Base-by-base conservation (phyloP, 1,140 invertebrate species). In the Drosophila tsacasi region DNA sequence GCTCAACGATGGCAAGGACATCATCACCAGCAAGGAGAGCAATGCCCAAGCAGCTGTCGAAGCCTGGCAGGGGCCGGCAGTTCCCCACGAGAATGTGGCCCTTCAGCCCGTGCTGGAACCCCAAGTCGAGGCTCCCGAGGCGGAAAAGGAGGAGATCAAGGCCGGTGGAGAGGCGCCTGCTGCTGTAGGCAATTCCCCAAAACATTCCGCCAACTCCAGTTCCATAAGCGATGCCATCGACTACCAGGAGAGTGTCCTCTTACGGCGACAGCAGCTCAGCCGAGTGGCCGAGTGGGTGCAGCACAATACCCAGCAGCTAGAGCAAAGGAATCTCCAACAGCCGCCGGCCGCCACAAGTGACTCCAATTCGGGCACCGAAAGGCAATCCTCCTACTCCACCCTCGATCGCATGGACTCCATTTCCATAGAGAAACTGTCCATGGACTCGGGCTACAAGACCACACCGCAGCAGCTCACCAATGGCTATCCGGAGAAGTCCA, bases 281-380 rank as follows among this genome's bases (percentile, higher is more conserved):
- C 93, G 95, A 65, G 95, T 96, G 10, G 95, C 95, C 3, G 95
- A 96, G 66, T 96, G 95, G 95, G 95, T 95, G 23, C 94, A 95
- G 80, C 94, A 94, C 72, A 95, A 95, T 74, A 91, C 92, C 1
- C 91, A 93, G 50, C 89, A 91, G 32, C 12, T 91, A 69, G 84
- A 93, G 72, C 89, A 86, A 19, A 50, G 90, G 17, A 78, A 81
- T 19, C 77, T 90, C 23, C 90, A 91, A 25, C 81, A 64, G 47
- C 85, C 91, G 13, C 52, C 73, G 9, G 40, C 73, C 2, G 40
- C 74, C 10, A 30, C 74, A 25, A 91, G 83, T 19, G 89, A 87
- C 21, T 92, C 91, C 5, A 91, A 79, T n/a, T 91, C 91, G 32
- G 89, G 76, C 44, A 91, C 87, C 0, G 89, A 92, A 40, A 65